Percentiles rank a stretch among this genome's conserved stretches.
Evolutionary conservation across 2,797 vertebrate genomes (phyloP).

Genomic region (Chelon labrosus): DNA sequence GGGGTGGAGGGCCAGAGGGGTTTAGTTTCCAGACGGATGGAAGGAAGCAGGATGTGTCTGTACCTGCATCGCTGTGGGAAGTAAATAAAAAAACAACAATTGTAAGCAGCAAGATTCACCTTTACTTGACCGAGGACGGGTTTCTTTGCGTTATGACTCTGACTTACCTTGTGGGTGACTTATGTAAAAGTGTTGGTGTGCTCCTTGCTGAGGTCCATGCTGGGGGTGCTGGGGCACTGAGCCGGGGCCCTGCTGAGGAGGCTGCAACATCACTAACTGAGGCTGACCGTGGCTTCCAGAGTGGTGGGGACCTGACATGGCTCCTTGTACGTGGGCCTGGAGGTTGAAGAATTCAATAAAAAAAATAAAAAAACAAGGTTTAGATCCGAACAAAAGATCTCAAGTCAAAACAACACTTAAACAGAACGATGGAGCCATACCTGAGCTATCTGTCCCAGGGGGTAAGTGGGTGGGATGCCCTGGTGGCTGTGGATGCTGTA

Average conservation of each 20-base stretch:
- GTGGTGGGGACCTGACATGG: constrained; percentile 89
- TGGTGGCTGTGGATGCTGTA: constrained; percentile 91
- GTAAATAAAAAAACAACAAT: constrained; percentile 66
- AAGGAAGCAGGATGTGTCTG: constrained; percentile 78
- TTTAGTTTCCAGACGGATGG: constrained; percentile 81
- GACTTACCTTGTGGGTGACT: constrained; percentile 80
- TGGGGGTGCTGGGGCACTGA: constrained; percentile 86
- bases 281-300: constrained; percentile 89
- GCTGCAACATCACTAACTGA: constrained; percentile 92
- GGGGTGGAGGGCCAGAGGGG: constrained; percentile 23
- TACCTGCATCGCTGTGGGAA: constrained; percentile 80
- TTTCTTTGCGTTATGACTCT: not conserved
- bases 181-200: constrained; percentile 90
- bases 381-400: not conserved
- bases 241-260: constrained; percentile 89
- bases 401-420: not conserved
- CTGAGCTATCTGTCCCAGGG: constrained; percentile 85
- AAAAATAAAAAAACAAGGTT: not conserved
- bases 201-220: constrained; percentile 89
- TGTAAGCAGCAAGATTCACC: constrained; percentile 4
- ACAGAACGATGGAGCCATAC: constrained; percentile 40
- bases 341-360: no score
- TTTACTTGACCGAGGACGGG: not conserved
- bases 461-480: constrained; percentile 88
- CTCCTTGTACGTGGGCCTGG: constrained; percentile 91